Conservation (phyloP, 2,888 invertebrate genomes). For the Limnephilus lunatus region DNA sequence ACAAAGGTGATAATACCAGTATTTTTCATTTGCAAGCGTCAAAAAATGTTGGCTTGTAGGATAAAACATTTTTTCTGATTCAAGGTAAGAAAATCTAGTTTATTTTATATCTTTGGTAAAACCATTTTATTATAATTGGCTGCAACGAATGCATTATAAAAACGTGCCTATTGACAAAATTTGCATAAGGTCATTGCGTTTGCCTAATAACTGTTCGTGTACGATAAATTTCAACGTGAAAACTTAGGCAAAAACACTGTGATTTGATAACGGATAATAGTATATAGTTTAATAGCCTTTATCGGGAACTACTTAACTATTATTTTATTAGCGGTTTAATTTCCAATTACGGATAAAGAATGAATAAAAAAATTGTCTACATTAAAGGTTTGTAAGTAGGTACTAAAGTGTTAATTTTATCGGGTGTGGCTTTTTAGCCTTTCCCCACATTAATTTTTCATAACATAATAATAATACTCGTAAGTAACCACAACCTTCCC, state of each 20-base stretch:
- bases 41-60: too few relatives aligned
- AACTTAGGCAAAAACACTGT: background rate
- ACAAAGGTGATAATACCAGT: too few relatives aligned
- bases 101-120: background rate
- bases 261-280: background rate
- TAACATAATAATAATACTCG: background rate
- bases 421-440: background rate
- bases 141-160: background rate
- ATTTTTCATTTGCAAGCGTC: too few relatives aligned
- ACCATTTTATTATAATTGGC: background rate
- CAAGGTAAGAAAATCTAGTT: background rate
- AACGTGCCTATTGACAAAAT: background rate
- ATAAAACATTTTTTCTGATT: too few relatives aligned
- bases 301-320: background rate
- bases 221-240: background rate
- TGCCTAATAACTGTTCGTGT: background rate
- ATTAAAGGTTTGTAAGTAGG: too few relatives aligned
- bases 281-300: background rate
- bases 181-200: background rate
- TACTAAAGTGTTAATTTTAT: too few relatives aligned
- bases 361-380: background rate
- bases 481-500: background rate
- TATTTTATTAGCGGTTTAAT: background rate
- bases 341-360: background rate
- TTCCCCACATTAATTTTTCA: background rate